A percentile compares a stretch with the other conserved stretches of the same genome.
Conservation (phyloP, 2,888 invertebrate genomes). For the Calliopum simillimum region DNA sequence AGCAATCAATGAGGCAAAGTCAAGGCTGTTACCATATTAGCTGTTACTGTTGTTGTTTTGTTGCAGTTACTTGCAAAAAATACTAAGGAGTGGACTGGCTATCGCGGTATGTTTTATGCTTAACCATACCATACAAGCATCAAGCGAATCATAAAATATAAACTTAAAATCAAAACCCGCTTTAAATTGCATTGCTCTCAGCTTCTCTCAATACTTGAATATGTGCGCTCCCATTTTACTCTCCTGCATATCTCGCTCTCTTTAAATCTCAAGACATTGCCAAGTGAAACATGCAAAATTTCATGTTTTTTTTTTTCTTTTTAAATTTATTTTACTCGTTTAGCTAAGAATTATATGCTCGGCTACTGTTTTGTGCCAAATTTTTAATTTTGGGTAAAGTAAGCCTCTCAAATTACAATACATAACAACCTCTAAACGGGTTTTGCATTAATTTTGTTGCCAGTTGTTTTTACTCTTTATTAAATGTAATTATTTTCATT, state of each 20-base stretch:
- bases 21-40: constrained; percentile 34
- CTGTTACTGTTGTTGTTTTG: constrained; percentile 6
- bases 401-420: not conserved
- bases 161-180: not conserved
- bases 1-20: constrained; percentile 32
- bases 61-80: not conserved
- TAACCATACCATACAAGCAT: not conserved
- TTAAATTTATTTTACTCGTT: not conserved
- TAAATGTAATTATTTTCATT: not conserved
- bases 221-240: not conserved
- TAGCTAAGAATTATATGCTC: constrained; percentile 1
- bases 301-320: not conserved
- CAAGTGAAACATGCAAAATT: constrained; percentile 9
- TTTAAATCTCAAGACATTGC: too few relatives aligned
- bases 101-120: constrained; percentile 4
- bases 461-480: not conserved
- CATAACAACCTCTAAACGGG: not conserved
- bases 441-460: not conserved
- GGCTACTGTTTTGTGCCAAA: not conserved
- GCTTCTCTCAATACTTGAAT: not conserved
- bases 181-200: not conserved
- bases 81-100: not conserved
- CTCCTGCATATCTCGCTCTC: too few relatives aligned
- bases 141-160: too few relatives aligned
- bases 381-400: not conserved